Percentiles rank a stretch among this genome's conserved stretches.
Evolutionary conservation across 2,113 vertebrate species (phyloP).

Genomic region (Erythrocercus mccallii): DNA sequence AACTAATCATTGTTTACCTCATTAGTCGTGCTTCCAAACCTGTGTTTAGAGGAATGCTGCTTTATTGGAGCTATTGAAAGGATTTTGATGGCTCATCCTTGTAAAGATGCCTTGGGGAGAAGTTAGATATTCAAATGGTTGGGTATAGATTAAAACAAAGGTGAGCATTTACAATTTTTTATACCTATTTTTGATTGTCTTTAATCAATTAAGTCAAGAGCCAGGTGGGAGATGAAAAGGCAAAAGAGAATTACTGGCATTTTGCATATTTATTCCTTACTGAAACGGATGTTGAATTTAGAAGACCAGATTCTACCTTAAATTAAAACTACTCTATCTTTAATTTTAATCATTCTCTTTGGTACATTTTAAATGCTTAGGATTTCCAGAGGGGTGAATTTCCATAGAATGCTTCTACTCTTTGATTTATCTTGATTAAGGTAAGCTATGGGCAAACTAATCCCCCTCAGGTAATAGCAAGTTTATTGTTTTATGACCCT

Average conservation of each 20-base stretch:
- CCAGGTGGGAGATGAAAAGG: background rate
- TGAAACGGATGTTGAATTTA: background rate
- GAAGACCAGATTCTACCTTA: background rate
- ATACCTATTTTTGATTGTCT: background rate
- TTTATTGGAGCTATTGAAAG: background rate
- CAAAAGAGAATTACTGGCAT: background rate
- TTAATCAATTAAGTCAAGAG: slow-evolving; percentile 5
- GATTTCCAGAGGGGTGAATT: background rate
- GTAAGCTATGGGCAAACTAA: background rate
- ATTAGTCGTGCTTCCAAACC: background rate
- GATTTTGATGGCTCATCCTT: background rate
- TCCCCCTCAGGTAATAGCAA: background rate
- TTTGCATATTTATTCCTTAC: background rate
- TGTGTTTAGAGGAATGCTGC: background rate
- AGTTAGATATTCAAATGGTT: background rate
- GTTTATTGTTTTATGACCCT: background rate
- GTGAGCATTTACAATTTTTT: background rate
- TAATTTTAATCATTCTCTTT: background rate
- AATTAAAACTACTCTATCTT: background rate
- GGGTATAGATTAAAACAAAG: background rate
- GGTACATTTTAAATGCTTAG: background rate
- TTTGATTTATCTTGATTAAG: background rate
- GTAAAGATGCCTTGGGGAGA: slow-evolving; percentile 1
- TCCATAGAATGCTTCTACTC: background rate
- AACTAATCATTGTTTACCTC: background rate